Base-by-base conservation (phyloP, 1,140 invertebrate species). In the Tetragonula clypearis region DNA sequence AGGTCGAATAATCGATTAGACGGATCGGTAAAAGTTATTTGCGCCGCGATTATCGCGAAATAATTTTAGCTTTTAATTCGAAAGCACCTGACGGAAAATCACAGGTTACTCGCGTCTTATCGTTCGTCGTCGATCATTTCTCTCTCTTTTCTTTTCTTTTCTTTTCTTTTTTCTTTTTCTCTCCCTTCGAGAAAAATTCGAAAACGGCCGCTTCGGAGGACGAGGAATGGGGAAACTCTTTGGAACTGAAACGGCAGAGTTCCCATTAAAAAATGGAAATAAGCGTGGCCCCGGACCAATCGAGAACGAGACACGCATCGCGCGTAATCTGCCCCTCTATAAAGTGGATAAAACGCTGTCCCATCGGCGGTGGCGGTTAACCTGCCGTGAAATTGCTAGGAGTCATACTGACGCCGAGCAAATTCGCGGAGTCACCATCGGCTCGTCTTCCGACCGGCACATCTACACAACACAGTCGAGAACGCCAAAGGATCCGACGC, bases 301-400 rank as follows among this genome's bases (percentile, higher is more conserved):
- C 88, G 88, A 72, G 56, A 82, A 89, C 82, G 88, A 78, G 86
- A 87, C 85, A 89, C 89, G 85, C 89, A 88, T 84, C 87, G 89
- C 62, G 88, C 69, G 87, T 86, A 90, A 90, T 88, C 85, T 82
- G 84, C 62, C 86, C 86, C 83, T 88, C 88, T 88, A 84, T 78
- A 80, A 83, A 83, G 80, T 82, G 87, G 82, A 87, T 87, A 90
- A 85, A 86, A 88, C 93, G 93, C 94, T 94, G 93, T 94, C 92
- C 93, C 93, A 92, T 89, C 90, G 92, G 41, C 88, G 91, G 91
- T 92, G 93, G 92, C 86, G 91, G 91, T 89, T 94, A 94, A 94
- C 91, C 89, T 90, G 93, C 92, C 94, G 91, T 94, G 94, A 94
- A 94, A 94, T 94, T 94, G 93, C 90, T 93, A 94, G 90, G 89